Evolutionary conservation across 92 coral and sea anemone genomes (phyloP).

Genomic region (Zoanthus gigantus): DNA sequence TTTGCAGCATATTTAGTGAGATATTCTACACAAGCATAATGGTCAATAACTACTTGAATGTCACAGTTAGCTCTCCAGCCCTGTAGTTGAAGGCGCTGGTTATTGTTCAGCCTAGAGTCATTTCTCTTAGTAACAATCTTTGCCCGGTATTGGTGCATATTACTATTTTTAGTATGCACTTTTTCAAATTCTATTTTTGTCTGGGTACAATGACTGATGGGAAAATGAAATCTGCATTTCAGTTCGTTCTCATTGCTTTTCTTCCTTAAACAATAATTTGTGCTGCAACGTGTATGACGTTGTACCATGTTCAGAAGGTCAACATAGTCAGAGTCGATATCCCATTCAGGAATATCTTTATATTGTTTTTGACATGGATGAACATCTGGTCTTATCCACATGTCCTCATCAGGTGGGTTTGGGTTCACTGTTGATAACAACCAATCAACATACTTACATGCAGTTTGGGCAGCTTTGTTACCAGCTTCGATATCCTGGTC

Average conservation of each 20-base stretch:
- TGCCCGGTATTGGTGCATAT: conserved; percentile 46
- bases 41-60: no score
- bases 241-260: conserved; percentile 27
- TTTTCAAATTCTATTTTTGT: conserved; percentile 54
- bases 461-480: conserved; percentile 62
- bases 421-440: no score
- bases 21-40: conserved; percentile 23
- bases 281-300: conserved; percentile 54
- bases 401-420: no score
- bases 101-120: conserved; percentile 59
- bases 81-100: no score
- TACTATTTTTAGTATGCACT: conserved; percentile 34
- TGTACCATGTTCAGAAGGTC: conserved; percentile 61
- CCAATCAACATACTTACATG: neutral
- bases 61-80: no score
- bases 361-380: no score
- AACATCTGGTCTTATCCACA: conserved; percentile 40
- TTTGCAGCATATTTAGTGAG: conserved; percentile 66
- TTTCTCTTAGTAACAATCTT: conserved; percentile 59
- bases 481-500: conserved; percentile 60
- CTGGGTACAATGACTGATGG: conserved; percentile 11
- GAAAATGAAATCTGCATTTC: conserved; percentile 65
- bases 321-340: conserved; percentile 42
- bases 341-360: neutral
- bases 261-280: conserved; percentile 42